phyloP scores from a whole-genome alignment of 2,113 vertebrate genomes.

The Bettongia penicillata region DNA sequence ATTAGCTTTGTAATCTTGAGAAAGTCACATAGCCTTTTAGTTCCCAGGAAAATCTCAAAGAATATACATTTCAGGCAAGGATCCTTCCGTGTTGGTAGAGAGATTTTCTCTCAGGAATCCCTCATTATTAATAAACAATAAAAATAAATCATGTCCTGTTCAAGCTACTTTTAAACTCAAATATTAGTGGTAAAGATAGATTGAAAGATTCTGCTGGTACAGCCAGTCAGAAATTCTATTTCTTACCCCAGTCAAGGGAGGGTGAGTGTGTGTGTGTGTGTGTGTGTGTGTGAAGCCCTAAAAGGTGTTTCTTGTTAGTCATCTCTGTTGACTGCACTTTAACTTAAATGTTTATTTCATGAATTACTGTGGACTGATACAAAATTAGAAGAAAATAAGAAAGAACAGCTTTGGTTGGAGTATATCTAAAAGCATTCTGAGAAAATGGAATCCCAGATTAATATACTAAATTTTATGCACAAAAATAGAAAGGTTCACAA shows the following conservation, averaged over 20 bases:
- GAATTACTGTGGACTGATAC: not conserved
- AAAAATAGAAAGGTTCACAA: not conserved
- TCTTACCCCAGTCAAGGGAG: not conserved
- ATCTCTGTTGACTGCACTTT: not conserved
- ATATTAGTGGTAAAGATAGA: not conserved
- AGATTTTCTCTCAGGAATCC: not conserved
- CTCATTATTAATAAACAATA: not conserved
- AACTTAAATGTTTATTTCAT: not conserved
- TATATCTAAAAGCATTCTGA: not conserved
- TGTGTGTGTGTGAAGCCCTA: not conserved
- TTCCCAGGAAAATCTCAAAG: not conserved
- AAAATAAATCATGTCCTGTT: not conserved
- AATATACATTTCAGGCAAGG: not conserved
- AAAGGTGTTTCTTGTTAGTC: not conserved
- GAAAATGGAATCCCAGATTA: not conserved
- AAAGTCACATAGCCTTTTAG: not conserved
- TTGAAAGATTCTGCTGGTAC: slow-evolving; percentile 5
- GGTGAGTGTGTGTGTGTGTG: not conserved
- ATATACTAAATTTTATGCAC: not conserved
- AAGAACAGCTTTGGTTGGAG: not conserved
- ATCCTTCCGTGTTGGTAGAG: not conserved
- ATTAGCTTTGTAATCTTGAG: not conserved
- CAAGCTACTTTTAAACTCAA: slow-evolving; percentile 26
- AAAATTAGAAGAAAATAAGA: not conserved
- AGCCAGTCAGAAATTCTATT: not conserved